Evolutionary conservation across 2,797 vertebrate species (phyloP).

Genomic region (Pantherophis alleghaniensis): DNA sequence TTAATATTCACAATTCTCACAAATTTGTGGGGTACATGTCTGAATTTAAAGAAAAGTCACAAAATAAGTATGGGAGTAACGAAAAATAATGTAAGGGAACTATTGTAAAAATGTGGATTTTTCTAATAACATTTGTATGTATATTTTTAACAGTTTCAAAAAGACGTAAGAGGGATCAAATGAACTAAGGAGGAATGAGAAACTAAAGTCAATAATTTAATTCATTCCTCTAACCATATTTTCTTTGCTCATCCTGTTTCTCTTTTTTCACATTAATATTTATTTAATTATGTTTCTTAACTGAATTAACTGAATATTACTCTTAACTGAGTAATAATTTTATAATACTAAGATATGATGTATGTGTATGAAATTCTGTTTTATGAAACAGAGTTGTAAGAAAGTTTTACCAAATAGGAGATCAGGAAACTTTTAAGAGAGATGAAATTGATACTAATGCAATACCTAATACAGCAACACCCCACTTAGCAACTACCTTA

Average conservation of each 20-base stretch:
- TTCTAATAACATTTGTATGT: not conserved
- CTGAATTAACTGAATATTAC: no score
- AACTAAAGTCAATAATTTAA: not conserved
- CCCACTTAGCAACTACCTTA: not conserved
- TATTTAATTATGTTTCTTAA: not conserved
- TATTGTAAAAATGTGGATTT: not conserved
- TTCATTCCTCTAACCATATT: not conserved
- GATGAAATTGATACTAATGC: not conserved
- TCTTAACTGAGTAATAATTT: not conserved
- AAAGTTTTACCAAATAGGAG: not conserved
- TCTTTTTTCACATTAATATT: not conserved
- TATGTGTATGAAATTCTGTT: not conserved
- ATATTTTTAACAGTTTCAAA: not conserved
- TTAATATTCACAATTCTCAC: not conserved
- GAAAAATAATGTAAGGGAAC: not conserved
- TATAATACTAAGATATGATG: not conserved
- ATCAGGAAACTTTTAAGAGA: not conserved
- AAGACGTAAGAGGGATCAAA: not conserved
- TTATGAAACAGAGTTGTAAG: not conserved
- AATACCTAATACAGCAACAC: not conserved
- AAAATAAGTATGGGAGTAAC: not conserved
- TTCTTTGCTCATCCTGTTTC: not conserved
- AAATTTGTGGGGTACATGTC: not conserved
- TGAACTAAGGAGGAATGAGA: not conserved
- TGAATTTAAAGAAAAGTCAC: not conserved